These are phyloP conservation scores for Drosophila kanapiae DNA, from an alignment of 1,140 invertebrate species.

Conservation along the genomic window DNA sequence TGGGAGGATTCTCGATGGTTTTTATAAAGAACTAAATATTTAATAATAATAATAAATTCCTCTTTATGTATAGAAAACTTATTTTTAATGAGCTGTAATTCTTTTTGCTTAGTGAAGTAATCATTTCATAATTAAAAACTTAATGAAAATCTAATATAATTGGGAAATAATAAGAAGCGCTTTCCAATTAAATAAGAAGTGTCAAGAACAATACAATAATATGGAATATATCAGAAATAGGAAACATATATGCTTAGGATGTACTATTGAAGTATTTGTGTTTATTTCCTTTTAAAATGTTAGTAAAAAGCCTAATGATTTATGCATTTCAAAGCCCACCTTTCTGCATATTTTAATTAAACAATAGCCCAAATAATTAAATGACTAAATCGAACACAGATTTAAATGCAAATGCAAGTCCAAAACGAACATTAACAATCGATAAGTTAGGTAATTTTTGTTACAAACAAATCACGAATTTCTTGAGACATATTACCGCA, in stretches of 20 bases:
- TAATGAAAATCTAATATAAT: too few species aligned
- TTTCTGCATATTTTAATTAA: neutral
- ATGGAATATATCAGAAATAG: too few species aligned
- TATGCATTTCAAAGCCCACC: neutral
- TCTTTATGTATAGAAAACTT: too few species aligned
- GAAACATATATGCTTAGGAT: too few species aligned
- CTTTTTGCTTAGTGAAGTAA: neutral
- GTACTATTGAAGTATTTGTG: too few species aligned
- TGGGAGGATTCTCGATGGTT: neutral
- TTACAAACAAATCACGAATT: slow-evolving; percentile 1
- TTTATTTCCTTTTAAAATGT: neutral
- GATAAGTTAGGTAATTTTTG: slow-evolving; percentile 1
- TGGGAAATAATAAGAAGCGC: too few species aligned
- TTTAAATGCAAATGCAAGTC: neutral
- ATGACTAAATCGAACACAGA: neutral
- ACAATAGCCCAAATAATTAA: neutral
- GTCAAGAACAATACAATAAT: too few species aligned
- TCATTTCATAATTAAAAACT: neutral
- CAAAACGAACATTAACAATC: neutral
- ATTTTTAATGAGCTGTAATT: neutral
- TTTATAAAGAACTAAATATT: neutral
- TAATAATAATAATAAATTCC: neutral
- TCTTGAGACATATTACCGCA: neutral
- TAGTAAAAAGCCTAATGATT: too few species aligned
- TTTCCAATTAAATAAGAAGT: too few species aligned